Evolutionary conservation across 2,888 invertebrate genomes (phyloP).

Genomic region (Lordiphosa fenestrarum): DNA sequence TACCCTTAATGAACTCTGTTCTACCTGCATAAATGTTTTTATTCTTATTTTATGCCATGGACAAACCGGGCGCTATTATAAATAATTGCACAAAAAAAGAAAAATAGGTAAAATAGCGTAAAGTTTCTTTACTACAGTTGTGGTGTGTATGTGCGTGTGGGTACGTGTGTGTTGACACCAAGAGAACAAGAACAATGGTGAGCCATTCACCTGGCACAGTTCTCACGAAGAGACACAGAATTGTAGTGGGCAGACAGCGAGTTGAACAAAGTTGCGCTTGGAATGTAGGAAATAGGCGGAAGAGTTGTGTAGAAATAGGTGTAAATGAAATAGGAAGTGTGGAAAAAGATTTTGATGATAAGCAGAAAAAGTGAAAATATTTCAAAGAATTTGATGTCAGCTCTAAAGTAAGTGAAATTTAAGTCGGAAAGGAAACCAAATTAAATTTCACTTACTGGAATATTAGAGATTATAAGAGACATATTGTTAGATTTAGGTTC

Average conservation of each 20-base stretch:
- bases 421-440: too few species aligned
- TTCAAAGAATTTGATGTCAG: too few species aligned
- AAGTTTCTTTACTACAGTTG: constrained; percentile 33
- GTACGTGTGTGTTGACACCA: constrained; percentile 23
- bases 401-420: too few species aligned
- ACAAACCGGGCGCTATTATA: constrained; percentile 59
- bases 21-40: constrained; percentile 51
- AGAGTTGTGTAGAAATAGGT: too few species aligned
- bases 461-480: too few species aligned
- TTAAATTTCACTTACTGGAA: too few species aligned
- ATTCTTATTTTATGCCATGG: constrained; percentile 22
- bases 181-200: constrained; percentile 27
- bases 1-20: constrained; percentile 65
- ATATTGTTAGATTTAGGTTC: too few species aligned
- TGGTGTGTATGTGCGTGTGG: constrained; percentile 3
- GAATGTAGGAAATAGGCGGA: too few species aligned
- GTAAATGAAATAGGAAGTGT: too few species aligned
- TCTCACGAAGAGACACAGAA: constrained; percentile 46
- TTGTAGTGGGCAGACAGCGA: constrained; percentile 39
- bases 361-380: too few species aligned
- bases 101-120: constrained; percentile 57
- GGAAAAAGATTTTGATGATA: too few species aligned
- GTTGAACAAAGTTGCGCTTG: constrained; percentile 32
- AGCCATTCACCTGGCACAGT: constrained; percentile 64
- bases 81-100: constrained; percentile 66